phyloP scores from a whole-genome alignment of 2,113 vertebrate species.

The Paraplagusia blochii region DNA sequence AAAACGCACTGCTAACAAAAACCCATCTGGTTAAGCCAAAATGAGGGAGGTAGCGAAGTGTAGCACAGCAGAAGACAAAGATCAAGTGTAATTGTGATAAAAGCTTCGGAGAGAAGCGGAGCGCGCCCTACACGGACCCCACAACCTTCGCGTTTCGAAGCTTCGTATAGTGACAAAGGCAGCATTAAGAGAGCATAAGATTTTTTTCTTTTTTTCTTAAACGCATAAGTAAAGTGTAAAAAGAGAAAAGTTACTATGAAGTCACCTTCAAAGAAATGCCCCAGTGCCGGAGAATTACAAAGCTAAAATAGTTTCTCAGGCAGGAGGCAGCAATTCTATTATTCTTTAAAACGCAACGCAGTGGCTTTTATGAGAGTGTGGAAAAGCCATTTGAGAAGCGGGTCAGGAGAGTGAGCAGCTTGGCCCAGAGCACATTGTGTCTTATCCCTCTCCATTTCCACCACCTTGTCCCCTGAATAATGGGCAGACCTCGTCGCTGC shows the following conservation, averaged over 20 bases:
- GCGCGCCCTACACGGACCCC: slow-evolving; percentile 18
- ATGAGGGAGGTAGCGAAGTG: slow-evolving; percentile 21
- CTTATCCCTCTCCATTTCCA: slow-evolving; percentile 78
- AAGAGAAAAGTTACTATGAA: slow-evolving; percentile 67
- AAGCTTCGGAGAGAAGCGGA: slow-evolving; percentile 26
- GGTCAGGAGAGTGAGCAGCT: slow-evolving; percentile 70
- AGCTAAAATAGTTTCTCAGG: slow-evolving; percentile 75
- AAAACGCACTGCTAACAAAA: neutral
- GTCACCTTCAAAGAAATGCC: slow-evolving; percentile 80
- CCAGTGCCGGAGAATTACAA: slow-evolving; percentile 72
- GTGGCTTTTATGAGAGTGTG: slow-evolving; percentile 73
- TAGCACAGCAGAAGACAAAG: slow-evolving; percentile 24
- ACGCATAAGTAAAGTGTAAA: slow-evolving; percentile 55
- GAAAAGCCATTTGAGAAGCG: slow-evolving; percentile 78
- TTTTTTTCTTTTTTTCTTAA: slow-evolving; percentile 52
- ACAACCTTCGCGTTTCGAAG: slow-evolving; percentile 31
- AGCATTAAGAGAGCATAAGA: slow-evolving; percentile 61
- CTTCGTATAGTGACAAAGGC: slow-evolving; percentile 45
- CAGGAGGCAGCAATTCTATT: slow-evolving; percentile 76
- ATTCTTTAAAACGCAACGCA: slow-evolving; percentile 80
- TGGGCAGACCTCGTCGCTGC: slow-evolving; percentile 69
- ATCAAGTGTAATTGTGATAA: slow-evolving; percentile 36
- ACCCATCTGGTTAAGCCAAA: slow-evolving; percentile 1
- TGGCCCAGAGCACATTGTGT: slow-evolving; percentile 75
- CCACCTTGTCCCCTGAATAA: slow-evolving; percentile 75